A percentile compares a stretch with the other conserved stretches of the same genome.
Conservation (phyloP, 2,113 vertebrate genomes). For the Myotis yumanensis region DNA sequence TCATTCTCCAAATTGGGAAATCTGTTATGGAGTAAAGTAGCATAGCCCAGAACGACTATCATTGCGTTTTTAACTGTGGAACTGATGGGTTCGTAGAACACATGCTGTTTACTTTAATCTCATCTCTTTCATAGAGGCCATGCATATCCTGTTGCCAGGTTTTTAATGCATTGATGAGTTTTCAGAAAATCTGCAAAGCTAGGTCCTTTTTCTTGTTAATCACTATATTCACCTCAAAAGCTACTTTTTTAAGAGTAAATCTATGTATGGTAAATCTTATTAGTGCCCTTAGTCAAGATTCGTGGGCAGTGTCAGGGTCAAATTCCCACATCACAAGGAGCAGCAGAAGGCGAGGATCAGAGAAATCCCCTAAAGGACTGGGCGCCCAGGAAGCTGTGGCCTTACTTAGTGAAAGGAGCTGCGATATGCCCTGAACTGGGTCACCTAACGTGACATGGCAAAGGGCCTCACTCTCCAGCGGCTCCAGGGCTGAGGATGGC, state of each 20-base stretch:
- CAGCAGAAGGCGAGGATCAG: background rate
- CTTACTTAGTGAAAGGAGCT: background rate
- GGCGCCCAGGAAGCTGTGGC: background rate
- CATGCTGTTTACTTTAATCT: slow-evolving; percentile 40
- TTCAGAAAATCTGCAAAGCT: background rate
- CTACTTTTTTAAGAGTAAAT: background rate
- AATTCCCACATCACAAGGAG: background rate
- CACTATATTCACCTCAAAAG: background rate
- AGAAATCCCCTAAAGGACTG: too few relatives aligned
- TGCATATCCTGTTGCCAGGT: background rate
- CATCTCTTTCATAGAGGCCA: background rate
- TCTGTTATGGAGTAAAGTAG: background rate
- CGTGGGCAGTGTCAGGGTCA: background rate
- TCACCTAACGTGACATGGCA: background rate
- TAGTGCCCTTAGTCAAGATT: background rate
- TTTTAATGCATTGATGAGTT: background rate
- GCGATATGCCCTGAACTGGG: background rate
- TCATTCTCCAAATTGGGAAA: slow-evolving; percentile 47
- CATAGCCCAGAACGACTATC: background rate
- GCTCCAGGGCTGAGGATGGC: rapidly evolving
- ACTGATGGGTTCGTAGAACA: background rate
- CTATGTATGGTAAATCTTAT: background rate
- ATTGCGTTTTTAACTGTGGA: slow-evolving; percentile 36
- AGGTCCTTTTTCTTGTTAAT: background rate
- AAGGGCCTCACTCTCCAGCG: background rate